These are phyloP conservation scores for Myiozetetes cayanensis DNA, from an alignment of 2,113 vertebrate species.

Conservation along the genomic window DNA sequence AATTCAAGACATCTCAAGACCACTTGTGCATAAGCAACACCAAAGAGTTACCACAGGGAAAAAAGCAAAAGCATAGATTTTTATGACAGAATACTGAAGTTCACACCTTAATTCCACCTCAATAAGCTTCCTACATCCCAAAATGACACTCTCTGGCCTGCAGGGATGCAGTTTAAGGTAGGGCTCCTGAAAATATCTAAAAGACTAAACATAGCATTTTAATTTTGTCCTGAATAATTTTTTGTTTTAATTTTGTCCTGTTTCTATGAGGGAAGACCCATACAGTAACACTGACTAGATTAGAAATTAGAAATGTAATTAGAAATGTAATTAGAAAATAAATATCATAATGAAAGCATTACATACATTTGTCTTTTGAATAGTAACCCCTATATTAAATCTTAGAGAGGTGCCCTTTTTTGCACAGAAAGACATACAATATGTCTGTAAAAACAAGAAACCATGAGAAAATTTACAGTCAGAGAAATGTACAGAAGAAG, in stretches of 20 bases:
- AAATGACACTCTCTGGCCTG: neutral
- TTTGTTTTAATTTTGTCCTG: neutral
- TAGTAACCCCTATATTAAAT: neutral
- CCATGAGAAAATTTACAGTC: neutral
- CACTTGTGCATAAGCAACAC: neutral
- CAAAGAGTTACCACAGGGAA: neutral
- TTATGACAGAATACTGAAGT: neutral
- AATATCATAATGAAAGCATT: neutral
- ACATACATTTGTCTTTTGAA: neutral
- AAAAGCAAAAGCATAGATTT: neutral
- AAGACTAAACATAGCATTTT: neutral
- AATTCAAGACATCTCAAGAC: neutral
- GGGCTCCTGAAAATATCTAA: neutral
- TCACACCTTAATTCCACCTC: neutral
- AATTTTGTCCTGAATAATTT: neutral
- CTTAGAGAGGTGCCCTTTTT: neutral
- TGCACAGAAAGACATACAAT: neutral
- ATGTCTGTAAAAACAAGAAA: slow-evolving; percentile 10
- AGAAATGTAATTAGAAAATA: neutral
- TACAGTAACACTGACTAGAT: neutral
- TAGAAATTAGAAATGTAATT: neutral
- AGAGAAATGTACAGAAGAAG: neutral
- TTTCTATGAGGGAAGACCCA: neutral
- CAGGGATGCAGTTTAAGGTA: neutral
- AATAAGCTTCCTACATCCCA: neutral